Conservation (phyloP, 2,113 vertebrate genomes). For the Talpa occidentalis region DNA sequence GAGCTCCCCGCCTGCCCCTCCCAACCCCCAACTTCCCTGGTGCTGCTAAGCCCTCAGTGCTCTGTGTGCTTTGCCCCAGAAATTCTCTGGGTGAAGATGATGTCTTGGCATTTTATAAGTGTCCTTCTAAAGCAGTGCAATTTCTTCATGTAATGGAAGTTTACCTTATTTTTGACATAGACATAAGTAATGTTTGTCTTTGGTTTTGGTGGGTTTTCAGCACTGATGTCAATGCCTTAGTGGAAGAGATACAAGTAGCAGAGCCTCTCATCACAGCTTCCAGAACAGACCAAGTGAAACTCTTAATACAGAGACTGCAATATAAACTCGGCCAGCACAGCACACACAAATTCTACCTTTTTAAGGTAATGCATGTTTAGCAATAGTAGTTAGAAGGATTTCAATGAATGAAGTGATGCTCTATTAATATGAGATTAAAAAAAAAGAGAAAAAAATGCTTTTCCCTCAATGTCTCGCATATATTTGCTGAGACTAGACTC, state of each 20-base stretch:
- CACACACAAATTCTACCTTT: conserved; percentile 90
- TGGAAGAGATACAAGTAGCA: conserved; percentile 89
- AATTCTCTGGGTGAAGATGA: neutral
- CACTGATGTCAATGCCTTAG: conserved; percentile 89
- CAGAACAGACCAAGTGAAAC: conserved; percentile 87
- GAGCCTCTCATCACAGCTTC: conserved; percentile 94
- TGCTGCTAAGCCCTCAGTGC: too few relatives aligned
- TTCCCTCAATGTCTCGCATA: neutral
- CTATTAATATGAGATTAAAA: neutral
- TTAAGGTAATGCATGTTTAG: conserved; percentile 89
- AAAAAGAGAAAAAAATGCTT: neutral
- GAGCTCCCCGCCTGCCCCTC: too few relatives aligned
- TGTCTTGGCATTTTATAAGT: neutral
- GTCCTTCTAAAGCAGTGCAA: neutral
- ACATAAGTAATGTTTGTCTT: neutral
- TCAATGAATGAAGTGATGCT: too few relatives aligned
- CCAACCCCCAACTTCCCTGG: too few relatives aligned
- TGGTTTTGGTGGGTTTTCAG: conserved; percentile 79
- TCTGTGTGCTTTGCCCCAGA: neutral
- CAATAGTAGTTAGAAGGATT: neutral
- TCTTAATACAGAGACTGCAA: conserved; percentile 91
- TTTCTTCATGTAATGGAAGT: neutral
- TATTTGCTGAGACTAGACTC: neutral
- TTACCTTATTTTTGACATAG: neutral
- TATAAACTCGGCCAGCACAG: conserved; percentile 91